A percentile compares a stretch with the other conserved stretches of the same genome.
Evolutionary conservation across 1,140 invertebrate genomes (phyloP).

Genomic region (Augochlora pura): DNA sequence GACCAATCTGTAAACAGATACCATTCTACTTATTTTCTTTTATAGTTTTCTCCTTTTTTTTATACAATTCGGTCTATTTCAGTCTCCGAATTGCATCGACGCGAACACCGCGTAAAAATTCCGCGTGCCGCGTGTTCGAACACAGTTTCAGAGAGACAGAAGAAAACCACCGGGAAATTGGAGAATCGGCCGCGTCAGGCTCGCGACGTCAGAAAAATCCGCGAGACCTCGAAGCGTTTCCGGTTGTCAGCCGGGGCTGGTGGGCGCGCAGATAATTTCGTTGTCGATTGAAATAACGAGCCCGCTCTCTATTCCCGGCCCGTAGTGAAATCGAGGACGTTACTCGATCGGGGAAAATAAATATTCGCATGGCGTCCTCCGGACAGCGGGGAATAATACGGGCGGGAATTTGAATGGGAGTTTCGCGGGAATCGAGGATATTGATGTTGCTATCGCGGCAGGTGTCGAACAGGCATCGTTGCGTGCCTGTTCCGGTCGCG

Average conservation of each 20-base stretch:
- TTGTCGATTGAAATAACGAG: slow-evolving; percentile 1
- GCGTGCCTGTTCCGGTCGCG: background rate
- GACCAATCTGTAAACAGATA: no score
- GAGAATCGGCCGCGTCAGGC: no score
- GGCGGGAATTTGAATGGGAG: background rate
- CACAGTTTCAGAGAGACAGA: no score
- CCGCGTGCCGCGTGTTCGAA: no score
- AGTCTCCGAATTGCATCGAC: no score
- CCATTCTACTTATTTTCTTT: no score
- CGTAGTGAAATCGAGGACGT: slow-evolving; percentile 6
- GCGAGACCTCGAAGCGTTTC: background rate
- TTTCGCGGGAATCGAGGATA: slow-evolving; percentile 1
- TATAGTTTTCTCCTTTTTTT: no score
- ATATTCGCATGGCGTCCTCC: background rate
- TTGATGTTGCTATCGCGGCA: background rate
- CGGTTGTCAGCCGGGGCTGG: background rate
- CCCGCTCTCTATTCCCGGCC: background rate
- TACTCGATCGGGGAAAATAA: slow-evolving; percentile 1
- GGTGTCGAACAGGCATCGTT: slow-evolving; percentile 3
- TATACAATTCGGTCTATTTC: no score
- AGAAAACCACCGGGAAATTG: no score
- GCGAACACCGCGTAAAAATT: no score
- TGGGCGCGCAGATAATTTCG: slow-evolving; percentile 6
- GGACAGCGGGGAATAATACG: background rate
- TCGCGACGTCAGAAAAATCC: no score